These are phyloP conservation scores for Sternarchorhynchus goeldii DNA, from an alignment of 2,797 vertebrate genomes.

Conservation along the genomic window DNA sequence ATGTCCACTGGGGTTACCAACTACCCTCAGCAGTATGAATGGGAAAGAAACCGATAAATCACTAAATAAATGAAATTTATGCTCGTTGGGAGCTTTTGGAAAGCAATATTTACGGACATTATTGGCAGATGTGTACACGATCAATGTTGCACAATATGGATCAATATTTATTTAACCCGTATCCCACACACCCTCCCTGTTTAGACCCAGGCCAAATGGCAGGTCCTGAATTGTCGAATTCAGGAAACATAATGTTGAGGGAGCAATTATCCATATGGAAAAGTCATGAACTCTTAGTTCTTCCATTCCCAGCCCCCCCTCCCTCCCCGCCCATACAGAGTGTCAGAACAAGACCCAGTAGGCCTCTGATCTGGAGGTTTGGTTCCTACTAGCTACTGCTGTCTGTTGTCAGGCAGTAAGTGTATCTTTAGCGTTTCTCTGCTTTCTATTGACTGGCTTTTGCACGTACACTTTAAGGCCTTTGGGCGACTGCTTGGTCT, in stretches of 20 bases:
- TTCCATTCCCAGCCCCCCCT: slow-evolving; percentile 15
- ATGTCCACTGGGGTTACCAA: slow-evolving; percentile 60
- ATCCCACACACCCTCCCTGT: slow-evolving; percentile 35
- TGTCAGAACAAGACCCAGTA: slow-evolving; percentile 57
- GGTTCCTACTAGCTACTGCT: slow-evolving; percentile 57
- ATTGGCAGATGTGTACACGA: slow-evolving; percentile 63
- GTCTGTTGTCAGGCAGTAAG: slow-evolving; percentile 53
- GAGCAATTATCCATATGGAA: slow-evolving; percentile 57
- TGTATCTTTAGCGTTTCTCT: slow-evolving; percentile 46
- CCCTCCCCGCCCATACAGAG: slow-evolving; percentile 50
- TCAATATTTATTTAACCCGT: slow-evolving; percentile 58
- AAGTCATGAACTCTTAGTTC: slow-evolving; percentile 53
- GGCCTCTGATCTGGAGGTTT: slow-evolving; percentile 52
- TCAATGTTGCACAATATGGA: slow-evolving; percentile 67
- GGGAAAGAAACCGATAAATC: slow-evolving; percentile 38
- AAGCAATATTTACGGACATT: slow-evolving; percentile 62
- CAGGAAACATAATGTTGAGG: slow-evolving; percentile 51
- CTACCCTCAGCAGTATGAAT: slow-evolving; percentile 18
- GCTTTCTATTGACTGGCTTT: slow-evolving; percentile 27
- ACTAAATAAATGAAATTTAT: slow-evolving; percentile 51
- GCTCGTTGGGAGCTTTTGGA: slow-evolving; percentile 53
- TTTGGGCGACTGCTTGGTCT: slow-evolving; percentile 17
- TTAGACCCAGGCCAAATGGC: slow-evolving; percentile 61
- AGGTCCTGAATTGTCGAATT: slow-evolving; percentile 50
- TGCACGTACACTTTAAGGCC: slow-evolving; percentile 47